Percentiles rank a stretch among this genome's conserved stretches.
These are phyloP conservation scores for Argyrosomus japonicus DNA, from an alignment of 2,113 vertebrate species.

Conservation along the genomic window DNA sequence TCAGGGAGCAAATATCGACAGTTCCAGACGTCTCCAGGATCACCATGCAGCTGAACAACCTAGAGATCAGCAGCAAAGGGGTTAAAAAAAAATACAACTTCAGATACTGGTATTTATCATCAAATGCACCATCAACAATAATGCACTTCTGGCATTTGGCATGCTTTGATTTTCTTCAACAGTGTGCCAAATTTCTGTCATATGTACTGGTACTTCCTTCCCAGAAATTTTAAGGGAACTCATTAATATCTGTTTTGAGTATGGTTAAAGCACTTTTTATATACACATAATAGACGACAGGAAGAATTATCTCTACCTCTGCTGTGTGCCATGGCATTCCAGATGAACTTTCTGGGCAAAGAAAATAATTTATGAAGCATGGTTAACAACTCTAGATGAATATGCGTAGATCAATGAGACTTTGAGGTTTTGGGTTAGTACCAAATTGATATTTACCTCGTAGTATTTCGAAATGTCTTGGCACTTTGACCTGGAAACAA, in stretches of 20 bases:
- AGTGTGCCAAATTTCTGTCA: neutral
- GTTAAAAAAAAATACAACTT: neutral
- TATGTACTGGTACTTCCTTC: too few species aligned
- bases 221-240: neutral
- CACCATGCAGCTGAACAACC: conserved; percentile 76
- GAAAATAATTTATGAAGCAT: neutral
- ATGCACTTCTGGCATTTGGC: neutral
- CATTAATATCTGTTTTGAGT: neutral
- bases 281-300: neutral
- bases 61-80: conserved; percentile 20
- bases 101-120: neutral
- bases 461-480: neutral
- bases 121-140: neutral
- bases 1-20: conserved; percentile 58
- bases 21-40: conserved; percentile 63
- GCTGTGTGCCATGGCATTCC: conserved; percentile 58
- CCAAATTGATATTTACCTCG: conserved; percentile 43
- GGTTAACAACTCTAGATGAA: neutral
- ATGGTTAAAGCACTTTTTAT: neutral
- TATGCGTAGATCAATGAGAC: neutral
- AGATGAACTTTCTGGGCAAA: conserved; percentile 62
- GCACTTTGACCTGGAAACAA: conserved; percentile 46
- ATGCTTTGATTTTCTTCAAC: neutral
- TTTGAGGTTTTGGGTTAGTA: neutral
- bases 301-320: conserved; percentile 57